Evolutionary conservation across 2,888 invertebrate genomes (phyloP).

Genomic region (Drosophila villosipedis): DNA sequence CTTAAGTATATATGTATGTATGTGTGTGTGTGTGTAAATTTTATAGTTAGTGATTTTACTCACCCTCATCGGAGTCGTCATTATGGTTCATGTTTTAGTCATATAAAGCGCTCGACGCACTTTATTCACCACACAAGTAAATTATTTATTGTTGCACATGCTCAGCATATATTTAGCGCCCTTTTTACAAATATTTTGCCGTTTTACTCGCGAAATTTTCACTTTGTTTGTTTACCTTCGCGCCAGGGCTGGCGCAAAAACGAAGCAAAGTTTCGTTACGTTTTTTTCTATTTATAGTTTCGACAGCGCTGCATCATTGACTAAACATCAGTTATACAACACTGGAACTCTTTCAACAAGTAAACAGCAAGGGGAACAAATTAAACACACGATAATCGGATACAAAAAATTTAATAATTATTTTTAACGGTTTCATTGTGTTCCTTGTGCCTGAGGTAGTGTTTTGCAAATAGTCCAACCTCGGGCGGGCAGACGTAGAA

Average conservation of each 20-base stretch:
- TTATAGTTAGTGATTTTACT: conserved; percentile 14
- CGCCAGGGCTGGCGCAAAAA: conserved; percentile 34
- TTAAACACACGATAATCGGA: conserved; percentile 22
- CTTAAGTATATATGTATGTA: too few species aligned
- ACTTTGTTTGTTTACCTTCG: conserved; percentile 59
- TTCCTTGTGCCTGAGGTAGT: conserved; percentile 18
- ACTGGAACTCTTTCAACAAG: conserved; percentile 51
- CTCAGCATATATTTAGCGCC: conserved; percentile 39
- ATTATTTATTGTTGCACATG: conserved; percentile 7
- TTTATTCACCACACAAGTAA: conserved; percentile 15
- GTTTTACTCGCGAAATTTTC: conserved; percentile 39
- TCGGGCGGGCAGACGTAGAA: conserved; percentile 9
- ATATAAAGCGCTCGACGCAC: not conserved
- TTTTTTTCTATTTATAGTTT: conserved; percentile 5
- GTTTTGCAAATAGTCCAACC: not conserved
- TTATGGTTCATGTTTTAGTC: conserved; percentile 31
- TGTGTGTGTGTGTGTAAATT: not conserved
- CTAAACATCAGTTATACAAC: conserved; percentile 23
- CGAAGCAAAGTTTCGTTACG: conserved; percentile 5
- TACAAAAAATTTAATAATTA: conserved; percentile 15
- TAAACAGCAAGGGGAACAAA: conserved; percentile 49
- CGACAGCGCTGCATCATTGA: conserved; percentile 20
- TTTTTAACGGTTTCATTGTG: conserved; percentile 17
- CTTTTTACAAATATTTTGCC: conserved; percentile 10
- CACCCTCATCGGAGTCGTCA: conserved; percentile 57